Evolutionary conservation across 2,113 vertebrate species (phyloP), one percentile per base, ranked within the genome.

Genomic region (Rana temporaria): DNA sequence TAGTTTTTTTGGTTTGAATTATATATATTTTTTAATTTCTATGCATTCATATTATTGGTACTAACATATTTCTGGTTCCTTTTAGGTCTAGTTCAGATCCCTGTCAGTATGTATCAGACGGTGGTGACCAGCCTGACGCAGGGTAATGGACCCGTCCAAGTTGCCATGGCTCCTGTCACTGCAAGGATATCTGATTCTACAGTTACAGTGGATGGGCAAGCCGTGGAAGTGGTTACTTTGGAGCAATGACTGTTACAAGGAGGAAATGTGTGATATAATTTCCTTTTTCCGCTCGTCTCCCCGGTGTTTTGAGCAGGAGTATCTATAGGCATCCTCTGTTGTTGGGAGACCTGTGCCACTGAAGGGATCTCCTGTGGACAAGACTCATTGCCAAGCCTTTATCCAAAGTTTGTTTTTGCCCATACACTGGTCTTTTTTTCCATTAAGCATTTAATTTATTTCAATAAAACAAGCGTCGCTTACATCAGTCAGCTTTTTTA

Each of bases 61-160:
- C 20, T 48, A 4, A 63, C n/a, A 63, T 18, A 11, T 14, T 30
- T 32, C 69, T 89, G 12, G 32, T 60, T 86, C 81, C 78, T 88
- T 18, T 0, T 90, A 99, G 98, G 97, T 68, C 90, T 99, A 34
- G 98, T 99, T 87, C 97, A 99, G 93, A 99, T 99, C 84, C 98
- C 98, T 0, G 97, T 99, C 84, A 98, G 97, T 92, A 99, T 99
- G 98, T 99, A 99, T 92, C 98, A 99, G 93, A 99, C 98, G 0
- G 98, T 99, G 81, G 98, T 99, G 74, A 98, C 97, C 91, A 99
- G 97, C 92, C 93, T 99, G 30, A 96, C 98, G 20, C 98, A 99
- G 59, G 98, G 98, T 56, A 99, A 96, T n/a, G 95, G 98, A 55
- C 97, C 98, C 0, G 96, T 99, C 68, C 98, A 98, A 91, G 98